Conservation (phyloP, 2,888 invertebrate genomes). For the Pollenia griseotomentosa region DNA sequence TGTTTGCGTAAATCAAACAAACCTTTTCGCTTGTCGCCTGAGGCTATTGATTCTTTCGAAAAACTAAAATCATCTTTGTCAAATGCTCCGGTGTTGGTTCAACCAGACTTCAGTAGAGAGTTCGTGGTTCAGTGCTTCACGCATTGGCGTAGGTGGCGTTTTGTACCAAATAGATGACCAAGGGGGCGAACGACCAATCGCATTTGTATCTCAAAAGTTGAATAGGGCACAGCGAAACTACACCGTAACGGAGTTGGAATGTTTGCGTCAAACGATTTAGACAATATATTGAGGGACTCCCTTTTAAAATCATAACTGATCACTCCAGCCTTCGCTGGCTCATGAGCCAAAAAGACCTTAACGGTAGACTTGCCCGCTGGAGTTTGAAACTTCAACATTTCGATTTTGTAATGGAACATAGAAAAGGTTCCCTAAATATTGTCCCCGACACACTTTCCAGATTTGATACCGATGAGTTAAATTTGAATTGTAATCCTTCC, state of each 20-base stretch:
- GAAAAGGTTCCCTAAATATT: conserved; percentile 38
- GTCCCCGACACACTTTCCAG: conserved; percentile 45
- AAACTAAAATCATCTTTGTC: no score
- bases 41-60: no score
- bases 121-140: not conserved
- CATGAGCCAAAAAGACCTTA: no score
- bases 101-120: no score
- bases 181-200: not conserved
- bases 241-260: no score
- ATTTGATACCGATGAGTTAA: conserved; percentile 17
- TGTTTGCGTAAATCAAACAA: no score
- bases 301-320: conserved; percentile 7
- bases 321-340: no score
- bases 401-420: no score
- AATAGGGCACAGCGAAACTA: not conserved
- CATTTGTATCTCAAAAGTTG: not conserved
- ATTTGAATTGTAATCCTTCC: not conserved
- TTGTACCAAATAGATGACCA: not conserved
- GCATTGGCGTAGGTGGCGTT: not conserved
- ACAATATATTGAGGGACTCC: conserved; percentile 19
- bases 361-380: no score
- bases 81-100: no score
- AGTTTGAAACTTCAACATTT: no score
- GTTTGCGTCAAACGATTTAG: conserved; percentile 7
- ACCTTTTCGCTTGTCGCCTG: no score